Evolutionary conservation across 2,888 invertebrate genomes (phyloP).

Genomic region (Eledona agricola): DNA sequence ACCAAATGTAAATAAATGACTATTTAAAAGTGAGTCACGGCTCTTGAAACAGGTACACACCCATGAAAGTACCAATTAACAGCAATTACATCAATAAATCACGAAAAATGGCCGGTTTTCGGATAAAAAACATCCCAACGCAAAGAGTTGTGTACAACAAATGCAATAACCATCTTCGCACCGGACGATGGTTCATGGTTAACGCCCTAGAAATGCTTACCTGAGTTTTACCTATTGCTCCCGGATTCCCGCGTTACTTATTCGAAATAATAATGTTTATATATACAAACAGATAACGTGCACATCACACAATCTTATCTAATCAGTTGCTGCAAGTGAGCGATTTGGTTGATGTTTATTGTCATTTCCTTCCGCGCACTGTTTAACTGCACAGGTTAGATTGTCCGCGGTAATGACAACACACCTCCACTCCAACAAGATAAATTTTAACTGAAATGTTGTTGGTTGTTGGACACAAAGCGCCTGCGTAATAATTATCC

Average conservation of each 20-base stretch:
- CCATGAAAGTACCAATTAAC: slow-evolving; percentile 19
- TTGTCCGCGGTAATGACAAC: slow-evolving; percentile 17
- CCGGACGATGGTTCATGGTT: slow-evolving; percentile 25
- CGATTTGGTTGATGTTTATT: slow-evolving; percentile 15
- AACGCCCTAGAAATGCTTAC: slow-evolving; percentile 36
- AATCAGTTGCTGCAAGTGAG: slow-evolving; percentile 14
- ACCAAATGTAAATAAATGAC: slow-evolving; percentile 33
- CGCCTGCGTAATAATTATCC: background rate
- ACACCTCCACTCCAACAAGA: slow-evolving; percentile 24
- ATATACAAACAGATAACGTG: slow-evolving; percentile 7
- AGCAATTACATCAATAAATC: slow-evolving; percentile 18
- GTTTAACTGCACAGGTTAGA: slow-evolving; percentile 24
- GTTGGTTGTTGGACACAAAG: slow-evolving; percentile 20
- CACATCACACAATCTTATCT: slow-evolving; percentile 35
- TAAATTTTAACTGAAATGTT: slow-evolving; percentile 32
- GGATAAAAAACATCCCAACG: background rate
- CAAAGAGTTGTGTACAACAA: background rate
- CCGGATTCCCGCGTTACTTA: slow-evolving; percentile 36
- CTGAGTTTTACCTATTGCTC: slow-evolving; percentile 33
- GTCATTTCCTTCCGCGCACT: slow-evolving; percentile 21
- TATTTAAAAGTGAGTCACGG: slow-evolving; percentile 35
- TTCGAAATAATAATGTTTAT: slow-evolving; percentile 29
- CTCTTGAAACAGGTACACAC: slow-evolving; percentile 35
- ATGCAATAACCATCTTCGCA: background rate
- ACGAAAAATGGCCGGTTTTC: slow-evolving; percentile 2